Evolutionary conservation across 2,797 vertebrate genomes (phyloP), one percentile per base, ranked within the genome.

Genomic region (Cyprinella venusta): DNA sequence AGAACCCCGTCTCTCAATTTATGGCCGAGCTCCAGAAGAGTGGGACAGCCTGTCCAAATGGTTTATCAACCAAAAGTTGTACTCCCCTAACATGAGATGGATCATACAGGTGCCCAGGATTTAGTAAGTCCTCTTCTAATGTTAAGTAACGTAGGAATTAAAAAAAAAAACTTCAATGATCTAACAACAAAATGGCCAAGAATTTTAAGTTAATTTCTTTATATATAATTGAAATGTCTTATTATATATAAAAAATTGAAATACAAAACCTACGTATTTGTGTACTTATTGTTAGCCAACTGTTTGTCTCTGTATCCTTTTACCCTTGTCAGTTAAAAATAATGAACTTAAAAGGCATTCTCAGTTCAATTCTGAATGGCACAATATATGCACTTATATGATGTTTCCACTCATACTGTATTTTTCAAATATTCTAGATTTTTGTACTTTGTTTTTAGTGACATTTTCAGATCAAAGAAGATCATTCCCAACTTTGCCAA

Each of bases 21-120:
- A 99, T 0, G 98, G 98, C n/a, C 94, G 97, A 63, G 96, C 95
- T 78, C 76, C 95, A 1, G 91, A 91, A 0, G 98, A 99, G 89
- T 99, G 98, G 98, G 87, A 92, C 82, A 93, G 70, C 82, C 92
- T 99, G 64, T 95, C 97, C 21, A 93, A 90, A 42, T 99, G 98
- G 98, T 99, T 99, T 91, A 98, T 98, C 90, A 96, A 96, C 79
- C 97, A 99, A 68, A 96, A 96, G 89, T 92, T 99, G 83, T 95
- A 99, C 92, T 99, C 97, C 0, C 96, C 97, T 88, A 96, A 99
- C 92, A 94, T 98, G 94, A 96, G 96, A 90, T 99, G 97, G 97
- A 96, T 99, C 90, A 98, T 99, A 90, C 98, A 99, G 90, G 93
- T 99, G 82, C 98, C 98, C 84, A 95, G 98, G 89, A 99, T 99